Evolutionary conservation across 2,888 invertebrate genomes (phyloP).

Genomic region (Lasioglossum calceatum): DNA sequence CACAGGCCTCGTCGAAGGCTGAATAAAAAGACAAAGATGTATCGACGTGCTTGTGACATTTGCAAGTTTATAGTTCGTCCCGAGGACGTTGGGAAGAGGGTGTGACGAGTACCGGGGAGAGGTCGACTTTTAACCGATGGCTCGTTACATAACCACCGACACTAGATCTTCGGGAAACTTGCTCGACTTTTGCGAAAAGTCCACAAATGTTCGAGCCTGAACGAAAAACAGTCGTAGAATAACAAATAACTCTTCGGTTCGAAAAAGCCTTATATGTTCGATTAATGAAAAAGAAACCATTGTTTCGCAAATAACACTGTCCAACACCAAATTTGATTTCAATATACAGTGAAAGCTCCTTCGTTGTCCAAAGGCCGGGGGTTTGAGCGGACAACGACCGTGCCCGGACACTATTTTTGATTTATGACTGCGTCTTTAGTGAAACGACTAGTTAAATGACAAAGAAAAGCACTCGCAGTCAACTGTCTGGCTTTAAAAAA

Average conservation of each 20-base stretch:
- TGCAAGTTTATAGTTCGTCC: conserved; percentile 74
- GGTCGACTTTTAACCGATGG: conserved; percentile 41
- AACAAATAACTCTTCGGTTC: neutral
- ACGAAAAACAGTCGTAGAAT: neutral
- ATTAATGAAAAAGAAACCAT: too few relatives aligned
- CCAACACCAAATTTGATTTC: too few relatives aligned
- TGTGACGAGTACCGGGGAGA: conserved; percentile 9
- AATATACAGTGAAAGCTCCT: too few relatives aligned
- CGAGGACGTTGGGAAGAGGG: neutral
- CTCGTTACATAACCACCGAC: conserved; percentile 20
- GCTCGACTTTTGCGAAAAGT: neutral
- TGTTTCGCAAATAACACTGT: too few relatives aligned
- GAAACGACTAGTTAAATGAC: too few relatives aligned
- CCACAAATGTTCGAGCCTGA: neutral
- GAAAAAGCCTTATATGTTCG: too few relatives aligned
- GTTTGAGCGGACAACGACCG: too few relatives aligned
- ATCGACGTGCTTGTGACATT: conserved; percentile 65
- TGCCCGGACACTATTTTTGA: too few relatives aligned
- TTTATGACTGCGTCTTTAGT: too few relatives aligned
- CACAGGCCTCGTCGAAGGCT: conserved; percentile 48
- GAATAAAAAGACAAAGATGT: conserved; percentile 50
- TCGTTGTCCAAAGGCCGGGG: too few relatives aligned
- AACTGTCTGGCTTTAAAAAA: too few relatives aligned
- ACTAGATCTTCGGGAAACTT: neutral
- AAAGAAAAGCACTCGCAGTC: too few relatives aligned